These are phyloP conservation scores for cattle (Bos taurus) DNA, from an alignment of 2,113 vertebrate species.

Conservation along the genomic window ARS-UCD2.0 NC_037350.1:34925501-34926000, in stretches of 20 bases:
- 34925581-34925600: background rate
- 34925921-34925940: background rate
- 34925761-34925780: background rate
- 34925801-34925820: background rate
- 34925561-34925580: background rate
- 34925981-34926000: background rate
- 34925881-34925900: background rate
- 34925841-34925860: background rate
- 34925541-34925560: rapidly evolving
- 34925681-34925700: rapidly evolving
- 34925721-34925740: background rate
- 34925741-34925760: background rate
- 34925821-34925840: background rate
- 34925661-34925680: background rate
- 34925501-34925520: background rate
- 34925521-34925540: background rate
- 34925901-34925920: background rate
- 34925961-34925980: no score
- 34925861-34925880: background rate
- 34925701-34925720: background rate
- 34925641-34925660: background rate
- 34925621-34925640: background rate
- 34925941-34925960: background rate
- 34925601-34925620: background rate
- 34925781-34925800: background rate